Percentiles rank a stretch among this genome's conserved stretches.
Conservation (phyloP, 2,113 vertebrate genomes). For the Columba livia region DNA sequence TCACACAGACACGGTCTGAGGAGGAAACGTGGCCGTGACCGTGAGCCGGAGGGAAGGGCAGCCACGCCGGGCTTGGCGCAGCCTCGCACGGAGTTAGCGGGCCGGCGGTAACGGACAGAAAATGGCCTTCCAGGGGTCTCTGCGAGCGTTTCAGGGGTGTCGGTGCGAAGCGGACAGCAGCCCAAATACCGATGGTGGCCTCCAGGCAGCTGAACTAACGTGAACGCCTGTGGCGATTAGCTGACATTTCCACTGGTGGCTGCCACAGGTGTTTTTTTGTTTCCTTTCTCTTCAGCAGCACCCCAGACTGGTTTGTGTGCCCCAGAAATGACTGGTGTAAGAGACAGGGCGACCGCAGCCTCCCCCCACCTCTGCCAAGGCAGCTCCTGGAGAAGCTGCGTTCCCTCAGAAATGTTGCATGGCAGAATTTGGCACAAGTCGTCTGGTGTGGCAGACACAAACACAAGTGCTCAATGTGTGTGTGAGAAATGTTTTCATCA, state of each 20-base stretch:
- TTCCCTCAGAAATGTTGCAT: neutral
- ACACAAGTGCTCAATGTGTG: rapidly evolving
- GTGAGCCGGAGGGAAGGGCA: neutral
- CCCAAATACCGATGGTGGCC: neutral
- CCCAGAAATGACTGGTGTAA: neutral
- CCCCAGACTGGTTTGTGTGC: neutral
- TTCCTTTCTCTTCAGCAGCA: neutral
- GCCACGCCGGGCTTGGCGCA: rapidly evolving
- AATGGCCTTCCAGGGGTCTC: neutral
- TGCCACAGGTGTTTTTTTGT: neutral
- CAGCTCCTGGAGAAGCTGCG: rapidly evolving
- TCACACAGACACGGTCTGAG: neutral
- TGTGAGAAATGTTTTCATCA: neutral
- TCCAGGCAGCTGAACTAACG: rapidly evolving
- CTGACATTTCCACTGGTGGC: neutral
- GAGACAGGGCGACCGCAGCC: rapidly evolving
- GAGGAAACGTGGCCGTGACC: neutral
- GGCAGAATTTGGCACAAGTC: neutral
- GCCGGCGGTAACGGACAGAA: neutral
- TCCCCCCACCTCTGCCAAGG: rapidly evolving
- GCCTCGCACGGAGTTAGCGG: neutral
- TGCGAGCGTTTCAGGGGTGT: rapidly evolving
- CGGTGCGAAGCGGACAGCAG: neutral
- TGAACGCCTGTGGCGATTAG: neutral
- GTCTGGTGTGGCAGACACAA: rapidly evolving